Percentiles rank a stretch among this genome's conserved stretches.
These are phyloP conservation scores for Menidia menidia DNA, from an alignment of 2,797 vertebrate species.

Conservation along the genomic window DNA sequence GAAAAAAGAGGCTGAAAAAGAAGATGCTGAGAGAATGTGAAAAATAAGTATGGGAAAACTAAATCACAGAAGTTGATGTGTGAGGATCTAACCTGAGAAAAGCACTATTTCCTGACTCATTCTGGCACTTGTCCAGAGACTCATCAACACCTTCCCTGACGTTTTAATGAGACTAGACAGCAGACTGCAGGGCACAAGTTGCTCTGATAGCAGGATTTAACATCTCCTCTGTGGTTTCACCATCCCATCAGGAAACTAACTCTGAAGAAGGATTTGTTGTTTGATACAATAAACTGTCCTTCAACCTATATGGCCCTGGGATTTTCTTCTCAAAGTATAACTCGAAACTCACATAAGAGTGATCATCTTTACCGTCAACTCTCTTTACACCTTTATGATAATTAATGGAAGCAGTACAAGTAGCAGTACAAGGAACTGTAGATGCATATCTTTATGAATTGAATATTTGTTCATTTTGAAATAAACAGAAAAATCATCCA, in stretches of 20 bases:
- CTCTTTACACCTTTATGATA: slow-evolving; percentile 3
- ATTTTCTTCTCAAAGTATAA: slow-evolving; percentile 19
- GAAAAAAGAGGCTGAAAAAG: neutral
- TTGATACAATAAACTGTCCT: slow-evolving; percentile 44
- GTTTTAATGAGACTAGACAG: slow-evolving; percentile 60
- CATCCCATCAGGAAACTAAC: slow-evolving; percentile 22
- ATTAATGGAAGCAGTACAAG: too few relatives aligned
- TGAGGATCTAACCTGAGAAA: slow-evolving; percentile 37
- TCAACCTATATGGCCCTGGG: slow-evolving; percentile 26
- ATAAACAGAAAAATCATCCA: too few relatives aligned
- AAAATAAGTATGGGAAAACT: slow-evolving; percentile 1
- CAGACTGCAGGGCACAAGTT: slow-evolving; percentile 42
- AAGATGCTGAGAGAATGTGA: neutral
- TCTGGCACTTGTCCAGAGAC: slow-evolving; percentile 47
- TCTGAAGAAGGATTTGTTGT: slow-evolving; percentile 46
- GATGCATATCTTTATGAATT: too few relatives aligned
- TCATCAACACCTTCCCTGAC: slow-evolving; percentile 44
- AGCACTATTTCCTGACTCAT: slow-evolving; percentile 3
- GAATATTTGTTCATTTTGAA: too few relatives aligned
- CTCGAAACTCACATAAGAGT: slow-evolving; percentile 31
- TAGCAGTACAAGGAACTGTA: too few relatives aligned
- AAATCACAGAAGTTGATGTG: slow-evolving; percentile 21
- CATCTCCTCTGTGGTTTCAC: slow-evolving; percentile 45
- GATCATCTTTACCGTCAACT: slow-evolving; percentile 20
- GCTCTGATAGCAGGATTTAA: slow-evolving; percentile 44